phyloP scores from a whole-genome alignment of 2,888 invertebrate genomes.

The Desoria tigrina region DNA sequence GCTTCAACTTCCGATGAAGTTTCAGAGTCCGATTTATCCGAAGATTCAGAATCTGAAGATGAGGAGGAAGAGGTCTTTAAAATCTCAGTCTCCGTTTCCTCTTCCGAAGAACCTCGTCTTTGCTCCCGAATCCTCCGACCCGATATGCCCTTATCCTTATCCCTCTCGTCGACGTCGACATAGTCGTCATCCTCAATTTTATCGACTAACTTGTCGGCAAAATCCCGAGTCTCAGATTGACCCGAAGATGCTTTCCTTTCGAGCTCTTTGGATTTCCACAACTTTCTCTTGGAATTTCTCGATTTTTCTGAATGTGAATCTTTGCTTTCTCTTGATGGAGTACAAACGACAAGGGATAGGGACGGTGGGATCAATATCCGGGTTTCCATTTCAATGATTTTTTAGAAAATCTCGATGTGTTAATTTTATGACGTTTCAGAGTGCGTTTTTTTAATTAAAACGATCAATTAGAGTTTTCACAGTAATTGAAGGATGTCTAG shows the following conservation, averaged over 20 bases:
- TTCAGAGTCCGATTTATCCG: no score
- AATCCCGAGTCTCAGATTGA: constrained; percentile 21
- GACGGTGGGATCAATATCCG: constrained; percentile 38
- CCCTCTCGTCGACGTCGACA: neutral
- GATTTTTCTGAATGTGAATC: neutral
- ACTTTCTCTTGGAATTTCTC: constrained; percentile 4
- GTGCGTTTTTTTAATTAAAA: constrained; percentile 4
- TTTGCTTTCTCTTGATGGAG: neutral
- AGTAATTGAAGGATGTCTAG: no score
- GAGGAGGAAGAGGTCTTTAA: neutral
- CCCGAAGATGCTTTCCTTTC: constrained; percentile 39
- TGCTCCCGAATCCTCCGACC: neutral
- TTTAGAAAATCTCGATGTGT: no score
- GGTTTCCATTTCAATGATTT: constrained; percentile 47
- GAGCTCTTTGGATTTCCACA: neutral
- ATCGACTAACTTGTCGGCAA: neutral
- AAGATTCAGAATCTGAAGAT: constrained; percentile 12
- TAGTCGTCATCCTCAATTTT: neutral
- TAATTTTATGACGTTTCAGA: no score
- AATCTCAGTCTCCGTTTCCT: constrained; percentile 4
- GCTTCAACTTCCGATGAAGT: no score
- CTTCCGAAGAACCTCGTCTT: neutral
- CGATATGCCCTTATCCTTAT: neutral
- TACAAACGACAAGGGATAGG: constrained; percentile 19
- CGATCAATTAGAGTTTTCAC: no score